Conservation (phyloP, 1,140 invertebrate genomes). For the Anastrepha ludens region DNA sequence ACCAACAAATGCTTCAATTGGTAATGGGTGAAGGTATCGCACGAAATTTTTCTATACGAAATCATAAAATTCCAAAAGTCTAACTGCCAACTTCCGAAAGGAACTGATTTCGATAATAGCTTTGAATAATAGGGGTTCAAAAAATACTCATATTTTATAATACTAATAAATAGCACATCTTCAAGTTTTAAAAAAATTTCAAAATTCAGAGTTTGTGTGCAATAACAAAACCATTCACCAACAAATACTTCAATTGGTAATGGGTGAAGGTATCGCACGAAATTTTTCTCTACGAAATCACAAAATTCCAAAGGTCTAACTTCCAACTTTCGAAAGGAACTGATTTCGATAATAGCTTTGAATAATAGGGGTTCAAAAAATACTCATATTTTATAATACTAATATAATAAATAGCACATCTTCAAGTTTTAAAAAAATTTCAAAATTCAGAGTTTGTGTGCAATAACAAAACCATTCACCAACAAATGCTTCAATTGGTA, state of each 20-base stretch:
- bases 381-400: no score
- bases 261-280: slow-evolving; percentile 51
- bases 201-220: neutral
- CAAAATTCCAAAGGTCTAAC: slow-evolving; percentile 55
- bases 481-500: slow-evolving; percentile 52
- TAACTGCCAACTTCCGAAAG: slow-evolving; percentile 53
- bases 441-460: neutral
- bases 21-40: slow-evolving; percentile 54
- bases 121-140: no score
- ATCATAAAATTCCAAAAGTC: slow-evolving; percentile 57
- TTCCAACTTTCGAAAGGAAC: slow-evolving; percentile 56
- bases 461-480: slow-evolving; percentile 45
- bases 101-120: slow-evolving; percentile 52
- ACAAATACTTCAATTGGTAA: slow-evolving; percentile 53
- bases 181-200: no score
- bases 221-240: slow-evolving; percentile 54
- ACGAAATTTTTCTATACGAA: slow-evolving; percentile 51
- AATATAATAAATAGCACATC: no score
- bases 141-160: no score
- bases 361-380: no score
- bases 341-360: slow-evolving; percentile 43
- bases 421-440: no score
- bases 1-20: slow-evolving; percentile 53
- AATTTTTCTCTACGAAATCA: slow-evolving; percentile 55
- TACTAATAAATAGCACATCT: no score